Percentiles rank a stretch among this genome's conserved stretches.
These are phyloP conservation scores for Pardosa pseudoannulata DNA, from an alignment of 2,888 invertebrate species.

Conservation along the genomic window DNA sequence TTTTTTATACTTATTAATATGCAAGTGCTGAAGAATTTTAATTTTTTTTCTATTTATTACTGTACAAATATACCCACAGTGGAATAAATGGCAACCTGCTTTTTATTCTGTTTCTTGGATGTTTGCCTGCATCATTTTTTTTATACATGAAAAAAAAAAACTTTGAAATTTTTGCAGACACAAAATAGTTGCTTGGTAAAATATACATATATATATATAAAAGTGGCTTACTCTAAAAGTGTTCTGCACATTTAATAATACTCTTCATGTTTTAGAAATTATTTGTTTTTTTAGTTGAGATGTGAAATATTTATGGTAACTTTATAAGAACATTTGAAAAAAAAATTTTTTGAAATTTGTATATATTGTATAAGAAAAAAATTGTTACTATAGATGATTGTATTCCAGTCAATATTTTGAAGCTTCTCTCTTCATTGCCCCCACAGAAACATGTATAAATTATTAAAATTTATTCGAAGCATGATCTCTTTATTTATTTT, in stretches of 20 bases:
- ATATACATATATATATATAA: constrained; percentile 29
- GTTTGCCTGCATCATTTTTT: constrained; percentile 25
- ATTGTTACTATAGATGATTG: constrained; percentile 50
- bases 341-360: constrained; percentile 61
- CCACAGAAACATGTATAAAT: constrained; percentile 42
- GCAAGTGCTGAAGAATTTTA: not conserved
- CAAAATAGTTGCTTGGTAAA: constrained; percentile 46
- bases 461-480: constrained; percentile 36
- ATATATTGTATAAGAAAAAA: constrained; percentile 61
- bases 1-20: not conserved
- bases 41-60: not conserved
- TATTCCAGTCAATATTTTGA: constrained; percentile 43
- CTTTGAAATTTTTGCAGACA: constrained; percentile 15
- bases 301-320: constrained; percentile 68
- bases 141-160: constrained; percentile 23
- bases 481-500: constrained; percentile 23
- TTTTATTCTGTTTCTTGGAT: constrained; percentile 15
- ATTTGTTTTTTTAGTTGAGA: constrained; percentile 61
- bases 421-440: constrained; percentile 47
- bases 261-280: constrained; percentile 62
- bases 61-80: not conserved
- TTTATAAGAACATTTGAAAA: constrained; percentile 52
- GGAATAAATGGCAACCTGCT: constrained; percentile 38
- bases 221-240: constrained; percentile 65
- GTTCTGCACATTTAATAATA: constrained; percentile 60